Evolutionary conservation across 2,797 vertebrate genomes (phyloP), one percentile per base, ranked within the genome.

Genomic region (Syndactyla subalaris): DNA sequence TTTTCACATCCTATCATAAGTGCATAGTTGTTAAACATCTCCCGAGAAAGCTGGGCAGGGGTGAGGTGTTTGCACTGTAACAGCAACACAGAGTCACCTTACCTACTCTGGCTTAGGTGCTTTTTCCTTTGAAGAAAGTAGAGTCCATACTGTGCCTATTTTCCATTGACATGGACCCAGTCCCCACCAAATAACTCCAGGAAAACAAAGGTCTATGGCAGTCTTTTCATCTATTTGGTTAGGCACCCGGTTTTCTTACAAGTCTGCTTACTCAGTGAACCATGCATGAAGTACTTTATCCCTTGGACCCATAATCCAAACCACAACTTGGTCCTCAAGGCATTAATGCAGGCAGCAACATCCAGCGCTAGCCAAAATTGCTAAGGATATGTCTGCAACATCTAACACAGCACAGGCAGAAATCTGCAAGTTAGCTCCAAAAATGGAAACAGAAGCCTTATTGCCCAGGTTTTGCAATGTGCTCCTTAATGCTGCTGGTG

Each of bases 101-200:
- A 3, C 16, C 32, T 36, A 5, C 5, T 38, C 27, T 68, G 55
- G 41, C 41, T 62, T 21, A 10, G 32, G 48, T 11, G 7, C 41
- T 49, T 36, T 55, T 48, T 6, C 12, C 29, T 22, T 39, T 20
- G 39, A 58, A 24, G 7, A 6, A 21, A 59, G 30, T 5, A 66
- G 46, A 84, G 66, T 13, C 22, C 59, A 14, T 23, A 27, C 6
- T 21, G 15, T 54, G 26, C 34, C 22, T 14, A 1, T 41, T 36
- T 78, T 24, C 52, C 39, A n/a, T 32, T 0, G 0, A 4, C 13
- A 2, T 4, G 59, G 72, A 36, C 46, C 39, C 30, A 72, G 2
- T 20, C 39, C 58, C 14, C 52, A 24, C 21, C 66, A 36, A 59
- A 48, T 1, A 58, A 14, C 34, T 17, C 66, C 80, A 29, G 1